These are phyloP conservation scores for Empidonax alnorum DNA, from an alignment of 2,113 vertebrate species.

Conservation along the genomic window DNA sequence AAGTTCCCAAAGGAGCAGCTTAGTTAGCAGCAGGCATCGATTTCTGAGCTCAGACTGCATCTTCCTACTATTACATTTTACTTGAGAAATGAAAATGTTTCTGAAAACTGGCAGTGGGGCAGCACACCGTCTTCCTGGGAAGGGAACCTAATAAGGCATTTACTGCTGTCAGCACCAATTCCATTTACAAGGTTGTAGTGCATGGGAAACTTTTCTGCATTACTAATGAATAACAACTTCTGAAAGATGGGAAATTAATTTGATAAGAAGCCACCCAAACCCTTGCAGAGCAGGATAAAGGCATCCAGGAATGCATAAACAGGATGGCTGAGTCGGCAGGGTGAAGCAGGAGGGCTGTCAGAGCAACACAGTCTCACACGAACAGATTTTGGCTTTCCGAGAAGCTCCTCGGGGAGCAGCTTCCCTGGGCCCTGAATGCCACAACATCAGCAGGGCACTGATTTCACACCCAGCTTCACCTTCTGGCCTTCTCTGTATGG, in stretches of 20 bases:
- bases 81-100: not conserved
- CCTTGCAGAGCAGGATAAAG: slow-evolving; percentile 38
- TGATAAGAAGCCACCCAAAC: slow-evolving; percentile 54
- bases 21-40: not conserved
- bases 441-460: not conserved
- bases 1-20: not conserved
- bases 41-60: not conserved
- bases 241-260: slow-evolving; percentile 35
- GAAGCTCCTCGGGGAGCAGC: not conserved
- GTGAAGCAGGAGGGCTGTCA: not conserved
- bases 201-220: slow-evolving; percentile 17
- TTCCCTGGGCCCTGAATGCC: not conserved
- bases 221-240: slow-evolving; percentile 11
- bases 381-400: not conserved
- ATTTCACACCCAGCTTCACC: not conserved
- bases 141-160: not conserved
- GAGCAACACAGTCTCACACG: not conserved
- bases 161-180: not conserved
- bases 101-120: not conserved
- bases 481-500: not conserved
- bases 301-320: slow-evolving; percentile 6
- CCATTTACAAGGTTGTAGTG: not conserved
- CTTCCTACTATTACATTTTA: not conserved
- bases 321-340: not conserved
- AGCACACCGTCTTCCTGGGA: not conserved